These are phyloP conservation scores for Philantomba maxwellii DNA, from an alignment of 2,113 vertebrate species.

Conservation along the genomic window DNA sequence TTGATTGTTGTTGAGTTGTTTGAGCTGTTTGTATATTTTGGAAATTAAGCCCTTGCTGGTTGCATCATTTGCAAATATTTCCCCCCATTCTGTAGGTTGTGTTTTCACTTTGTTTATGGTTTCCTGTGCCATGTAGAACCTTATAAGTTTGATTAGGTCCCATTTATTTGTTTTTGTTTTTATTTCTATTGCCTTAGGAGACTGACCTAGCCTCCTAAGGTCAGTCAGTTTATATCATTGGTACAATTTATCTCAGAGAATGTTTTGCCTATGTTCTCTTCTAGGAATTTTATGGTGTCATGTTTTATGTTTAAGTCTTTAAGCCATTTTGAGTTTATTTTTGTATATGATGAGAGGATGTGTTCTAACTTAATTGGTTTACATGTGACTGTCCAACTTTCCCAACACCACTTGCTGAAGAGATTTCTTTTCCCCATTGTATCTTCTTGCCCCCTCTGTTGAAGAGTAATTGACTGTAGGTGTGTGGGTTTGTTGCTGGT, in stretches of 20 bases:
- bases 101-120: neutral
- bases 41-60: neutral
- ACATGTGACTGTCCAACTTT: neutral
- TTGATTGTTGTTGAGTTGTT: neutral
- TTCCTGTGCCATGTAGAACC: neutral
- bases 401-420: neutral
- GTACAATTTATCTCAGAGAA: neutral
- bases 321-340: neutral
- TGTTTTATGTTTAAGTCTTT: neutral
- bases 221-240: neutral
- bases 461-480: neutral
- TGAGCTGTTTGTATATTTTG: neutral
- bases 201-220: neutral
- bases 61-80: neutral
- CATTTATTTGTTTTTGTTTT: neutral
- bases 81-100: neutral
- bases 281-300: neutral
- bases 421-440: neutral
- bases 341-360: neutral
- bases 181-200: neutral
- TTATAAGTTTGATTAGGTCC: neutral
- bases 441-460: neutral
- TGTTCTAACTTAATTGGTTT: neutral
- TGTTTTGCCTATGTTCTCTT: neutral
- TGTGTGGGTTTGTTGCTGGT: neutral